Conservation (phyloP, 1,140 invertebrate genomes). For the Bombyx mandarina region DNA sequence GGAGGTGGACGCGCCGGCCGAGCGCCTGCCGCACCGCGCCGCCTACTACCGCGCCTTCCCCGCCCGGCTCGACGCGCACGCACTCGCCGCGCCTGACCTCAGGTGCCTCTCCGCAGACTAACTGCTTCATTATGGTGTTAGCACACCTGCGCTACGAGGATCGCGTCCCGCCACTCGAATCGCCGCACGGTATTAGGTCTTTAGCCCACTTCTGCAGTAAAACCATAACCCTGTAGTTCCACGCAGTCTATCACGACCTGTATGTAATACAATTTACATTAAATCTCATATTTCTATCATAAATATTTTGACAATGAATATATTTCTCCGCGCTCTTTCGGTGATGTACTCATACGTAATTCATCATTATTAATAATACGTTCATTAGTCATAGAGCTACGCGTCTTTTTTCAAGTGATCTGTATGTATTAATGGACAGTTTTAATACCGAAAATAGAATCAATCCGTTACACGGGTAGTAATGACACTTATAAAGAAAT, state of each 20-base stretch:
- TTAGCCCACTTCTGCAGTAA: not conserved
- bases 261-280: not conserved
- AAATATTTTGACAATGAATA: no score
- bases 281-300: not conserved
- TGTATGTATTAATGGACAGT: no score
- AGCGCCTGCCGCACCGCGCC: constrained; percentile 79
- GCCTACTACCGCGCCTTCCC: constrained; percentile 87
- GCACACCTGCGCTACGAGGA: no score
- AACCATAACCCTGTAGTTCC: not conserved
- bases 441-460: no score
- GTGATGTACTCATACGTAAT: no score
- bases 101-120: constrained; percentile 37
- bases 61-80: constrained; percentile 82
- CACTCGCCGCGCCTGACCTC: constrained; percentile 79
- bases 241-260: not conserved
- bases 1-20: constrained; percentile 82
- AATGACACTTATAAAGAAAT: no score
- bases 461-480: no score
- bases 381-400: no score
- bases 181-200: constrained; percentile 1
- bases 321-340: no score
- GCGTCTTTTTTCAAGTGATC: no score
- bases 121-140: not conserved
- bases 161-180: constrained; percentile 2
- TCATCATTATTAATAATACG: no score